Conservation (phyloP, 2,888 invertebrate genomes). For the Thereva nobilitata region DNA sequence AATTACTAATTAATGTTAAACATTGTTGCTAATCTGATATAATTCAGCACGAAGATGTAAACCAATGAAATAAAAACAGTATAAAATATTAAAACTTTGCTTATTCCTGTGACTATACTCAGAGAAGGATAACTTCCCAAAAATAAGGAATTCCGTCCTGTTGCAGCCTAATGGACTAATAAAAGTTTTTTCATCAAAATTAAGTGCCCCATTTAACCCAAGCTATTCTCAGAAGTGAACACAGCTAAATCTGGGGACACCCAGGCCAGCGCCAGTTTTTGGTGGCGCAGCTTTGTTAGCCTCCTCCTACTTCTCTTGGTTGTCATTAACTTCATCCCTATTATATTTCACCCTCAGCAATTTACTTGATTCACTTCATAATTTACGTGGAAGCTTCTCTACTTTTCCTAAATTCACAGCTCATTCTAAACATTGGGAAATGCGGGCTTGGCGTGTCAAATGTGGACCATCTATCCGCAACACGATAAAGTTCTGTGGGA, state of each 20-base stretch:
- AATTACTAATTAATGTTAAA: too few species aligned
- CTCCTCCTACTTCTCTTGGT: neutral
- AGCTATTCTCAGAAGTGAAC: slow-evolving; percentile 20
- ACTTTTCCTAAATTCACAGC: slow-evolving; percentile 23
- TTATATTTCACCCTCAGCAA: neutral
- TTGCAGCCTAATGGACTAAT: slow-evolving; percentile 32
- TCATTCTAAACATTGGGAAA: slow-evolving; percentile 28
- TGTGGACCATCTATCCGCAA: slow-evolving; percentile 22
- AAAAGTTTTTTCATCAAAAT: slow-evolving; percentile 35
- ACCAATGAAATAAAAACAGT: too few species aligned
- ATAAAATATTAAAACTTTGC: slow-evolving; percentile 23
- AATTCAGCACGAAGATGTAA: too few species aligned
- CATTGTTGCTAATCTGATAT: too few species aligned
- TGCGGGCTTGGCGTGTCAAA: slow-evolving; percentile 14
- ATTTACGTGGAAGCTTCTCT: slow-evolving; percentile 25
- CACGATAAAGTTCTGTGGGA: slow-evolving; percentile 10
- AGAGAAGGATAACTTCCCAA: slow-evolving; percentile 22
- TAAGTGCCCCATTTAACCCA: slow-evolving; percentile 35
- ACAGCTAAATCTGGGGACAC: slow-evolving; percentile 9
- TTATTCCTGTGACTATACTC: slow-evolving; percentile 25
- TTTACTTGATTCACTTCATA: slow-evolving; percentile 31
- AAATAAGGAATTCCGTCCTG: slow-evolving; percentile 29
- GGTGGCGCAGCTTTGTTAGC: neutral
- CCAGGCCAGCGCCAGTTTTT: neutral
- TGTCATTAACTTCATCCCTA: too few species aligned